A percentile compares a stretch with the other conserved stretches of the same genome.
Conservation (phyloP, 1,140 invertebrate genomes). For the Ridgeia piscesae region DNA sequence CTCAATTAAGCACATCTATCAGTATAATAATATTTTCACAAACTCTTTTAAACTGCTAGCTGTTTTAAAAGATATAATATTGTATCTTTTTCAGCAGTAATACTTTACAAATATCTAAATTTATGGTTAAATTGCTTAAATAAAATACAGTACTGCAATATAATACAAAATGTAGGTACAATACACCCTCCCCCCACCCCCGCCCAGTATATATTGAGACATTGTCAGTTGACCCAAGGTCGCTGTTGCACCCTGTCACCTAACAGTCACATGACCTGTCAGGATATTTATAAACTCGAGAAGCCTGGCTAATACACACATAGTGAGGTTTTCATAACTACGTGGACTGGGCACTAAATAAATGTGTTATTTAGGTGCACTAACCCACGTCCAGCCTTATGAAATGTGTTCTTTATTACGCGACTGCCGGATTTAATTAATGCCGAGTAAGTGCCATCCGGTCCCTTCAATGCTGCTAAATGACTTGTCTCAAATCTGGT, state of each 20-base stretch:
- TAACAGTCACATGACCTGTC: background rate
- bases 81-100: no score
- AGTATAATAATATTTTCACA: no score
- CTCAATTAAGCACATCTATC: no score
- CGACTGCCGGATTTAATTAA: background rate
- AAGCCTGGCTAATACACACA: background rate
- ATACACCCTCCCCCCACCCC: no score
- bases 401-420: background rate
- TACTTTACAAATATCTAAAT: no score
- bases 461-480: background rate
- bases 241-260: background rate
- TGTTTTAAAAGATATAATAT: no score
- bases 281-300: background rate
- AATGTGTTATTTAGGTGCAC: background rate
- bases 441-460: background rate
- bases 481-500: background rate
- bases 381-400: background rate
- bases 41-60: no score
- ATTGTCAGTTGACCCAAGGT: background rate
- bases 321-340: background rate
- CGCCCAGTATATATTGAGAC: no score
- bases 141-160: no score
- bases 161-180: no score
- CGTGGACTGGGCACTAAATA: background rate
- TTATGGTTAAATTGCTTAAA: no score